A percentile compares a stretch with the other conserved stretches of the same genome.
These are phyloP conservation scores for Acanthisitta chloris DNA, from an alignment of 2,113 vertebrate species.

Conservation along the genomic window DNA sequence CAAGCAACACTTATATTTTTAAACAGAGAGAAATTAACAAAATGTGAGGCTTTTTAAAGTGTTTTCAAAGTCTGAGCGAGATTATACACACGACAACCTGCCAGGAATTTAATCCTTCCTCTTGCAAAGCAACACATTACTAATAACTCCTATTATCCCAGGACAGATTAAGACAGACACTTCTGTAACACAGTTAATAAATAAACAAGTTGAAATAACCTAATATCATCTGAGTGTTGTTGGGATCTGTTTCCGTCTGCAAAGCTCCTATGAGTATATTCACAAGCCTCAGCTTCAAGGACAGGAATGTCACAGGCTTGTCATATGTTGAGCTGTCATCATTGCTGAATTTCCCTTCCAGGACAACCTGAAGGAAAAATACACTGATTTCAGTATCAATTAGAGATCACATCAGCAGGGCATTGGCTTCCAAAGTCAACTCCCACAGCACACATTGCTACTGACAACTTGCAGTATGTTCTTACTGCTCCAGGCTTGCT, in stretches of 20 bases:
- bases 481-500: not conserved
- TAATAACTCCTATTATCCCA: not conserved
- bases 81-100: not conserved
- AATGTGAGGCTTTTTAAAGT: not conserved
- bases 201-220: slow-evolving; percentile 73
- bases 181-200: not conserved
- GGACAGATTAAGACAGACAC: not conserved
- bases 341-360: slow-evolving; percentile 95
- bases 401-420: not conserved
- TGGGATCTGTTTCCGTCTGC: slow-evolving; percentile 93
- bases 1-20: not conserved
- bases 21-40: not conserved
- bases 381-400: not conserved
- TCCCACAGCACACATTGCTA: not conserved
- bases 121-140: not conserved
- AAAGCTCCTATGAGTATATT: slow-evolving; percentile 95
- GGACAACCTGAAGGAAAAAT: slow-evolving; percentile 81
- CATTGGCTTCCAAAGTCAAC: not conserved
- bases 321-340: slow-evolving; percentile 88
- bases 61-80: not conserved
- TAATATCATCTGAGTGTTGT: slow-evolving; percentile 96
- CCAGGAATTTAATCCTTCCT: not conserved
- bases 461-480: not conserved
- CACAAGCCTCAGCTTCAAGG: slow-evolving; percentile 91
- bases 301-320: slow-evolving; percentile 92